Conservation (phyloP, 2,888 invertebrate genomes). For the Melinaea menophilus region DNA sequence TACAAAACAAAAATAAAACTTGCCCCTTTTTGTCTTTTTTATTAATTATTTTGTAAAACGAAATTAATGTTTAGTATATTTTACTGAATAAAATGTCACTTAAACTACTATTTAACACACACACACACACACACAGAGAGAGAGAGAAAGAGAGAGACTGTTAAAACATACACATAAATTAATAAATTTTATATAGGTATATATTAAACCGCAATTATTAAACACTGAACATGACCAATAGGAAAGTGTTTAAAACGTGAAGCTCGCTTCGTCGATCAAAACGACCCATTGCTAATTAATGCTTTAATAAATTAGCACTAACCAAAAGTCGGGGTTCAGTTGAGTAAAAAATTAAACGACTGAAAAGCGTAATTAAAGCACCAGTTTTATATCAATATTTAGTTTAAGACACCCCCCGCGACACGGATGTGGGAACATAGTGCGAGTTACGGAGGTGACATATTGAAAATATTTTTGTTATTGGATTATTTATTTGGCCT, state of each 20-base stretch:
- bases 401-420: slow-evolving; percentile 69
- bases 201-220: background rate
- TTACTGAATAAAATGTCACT: too few species aligned
- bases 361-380: slow-evolving; percentile 73
- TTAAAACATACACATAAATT: background rate
- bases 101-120: too few species aligned
- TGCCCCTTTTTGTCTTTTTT: background rate
- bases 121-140: too few species aligned
- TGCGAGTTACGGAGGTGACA: slow-evolving; percentile 8
- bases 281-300: slow-evolving; percentile 68
- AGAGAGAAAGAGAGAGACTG: too few species aligned
- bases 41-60: background rate
- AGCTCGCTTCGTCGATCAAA: slow-evolving; percentile 53
- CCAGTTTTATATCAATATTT: slow-evolving; percentile 72
- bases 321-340: slow-evolving; percentile 54
- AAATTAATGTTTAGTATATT: background rate
- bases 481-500: too few species aligned
- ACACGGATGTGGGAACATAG: slow-evolving; percentile 37
- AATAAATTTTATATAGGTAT: background rate
- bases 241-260: slow-evolving; percentile 24
- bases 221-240: slow-evolving; percentile 24
- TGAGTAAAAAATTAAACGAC: slow-evolving; percentile 68
- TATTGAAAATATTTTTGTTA: background rate
- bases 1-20: background rate
- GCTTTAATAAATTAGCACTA: slow-evolving; percentile 62